A percentile compares a stretch with the other conserved stretches of the same genome.
Conservation (phyloP, 1,140 invertebrate genomes). For the Planococcus citri region DNA sequence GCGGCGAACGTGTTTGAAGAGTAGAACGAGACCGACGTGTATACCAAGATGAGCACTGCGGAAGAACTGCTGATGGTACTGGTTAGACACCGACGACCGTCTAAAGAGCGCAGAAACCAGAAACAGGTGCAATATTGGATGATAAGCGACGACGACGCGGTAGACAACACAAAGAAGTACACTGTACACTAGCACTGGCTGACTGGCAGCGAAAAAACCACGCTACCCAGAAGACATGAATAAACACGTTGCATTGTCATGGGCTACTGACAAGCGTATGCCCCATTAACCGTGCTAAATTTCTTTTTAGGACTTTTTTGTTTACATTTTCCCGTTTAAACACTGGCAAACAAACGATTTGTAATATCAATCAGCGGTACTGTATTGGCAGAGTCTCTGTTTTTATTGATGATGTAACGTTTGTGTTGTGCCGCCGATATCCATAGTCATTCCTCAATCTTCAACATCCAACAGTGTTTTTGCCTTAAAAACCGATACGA, state of each 20-base stretch:
- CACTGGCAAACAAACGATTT: constrained; percentile 1
- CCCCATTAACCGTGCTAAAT: constrained; percentile 19
- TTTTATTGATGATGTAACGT: constrained; percentile 3
- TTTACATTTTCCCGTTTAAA: constrained; percentile 13
- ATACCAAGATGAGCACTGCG: background rate
- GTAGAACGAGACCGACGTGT: too few relatives aligned
- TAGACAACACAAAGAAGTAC: constrained; percentile 6
- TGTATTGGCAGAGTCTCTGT: background rate
- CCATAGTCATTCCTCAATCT: background rate
- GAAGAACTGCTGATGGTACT: constrained; percentile 13
- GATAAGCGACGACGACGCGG: background rate
- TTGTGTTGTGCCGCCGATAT: background rate
- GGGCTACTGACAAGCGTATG: constrained; percentile 17
- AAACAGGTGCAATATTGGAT: constrained; percentile 14
- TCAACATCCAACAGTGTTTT: too few relatives aligned
- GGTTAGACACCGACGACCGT: background rate
- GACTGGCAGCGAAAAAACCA: background rate
- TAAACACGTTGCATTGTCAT: constrained; percentile 19
- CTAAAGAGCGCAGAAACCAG: background rate
- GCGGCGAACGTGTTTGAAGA: background rate
- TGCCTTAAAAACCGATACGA: too few relatives aligned
- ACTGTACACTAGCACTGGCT: too few relatives aligned
- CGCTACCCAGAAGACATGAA: background rate
- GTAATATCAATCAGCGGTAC: constrained; percentile 17
- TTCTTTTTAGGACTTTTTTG: constrained; percentile 15